Percentiles rank a stretch among this genome's conserved stretches.
Evolutionary conservation across 2,797 vertebrate genomes (phyloP).

Genomic region (Coregonus ussuriensis): DNA sequence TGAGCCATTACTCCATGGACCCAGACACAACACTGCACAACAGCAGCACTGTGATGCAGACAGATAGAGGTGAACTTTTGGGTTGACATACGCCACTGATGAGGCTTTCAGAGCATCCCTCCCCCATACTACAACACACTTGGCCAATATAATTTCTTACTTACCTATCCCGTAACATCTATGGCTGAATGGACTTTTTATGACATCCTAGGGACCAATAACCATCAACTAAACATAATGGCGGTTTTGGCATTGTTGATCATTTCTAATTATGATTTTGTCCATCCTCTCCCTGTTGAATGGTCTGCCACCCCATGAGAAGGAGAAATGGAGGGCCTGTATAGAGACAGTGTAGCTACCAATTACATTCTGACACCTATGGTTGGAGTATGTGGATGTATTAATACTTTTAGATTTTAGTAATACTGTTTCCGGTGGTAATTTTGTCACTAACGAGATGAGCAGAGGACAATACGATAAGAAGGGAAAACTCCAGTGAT

Average conservation of each 20-base stretch:
- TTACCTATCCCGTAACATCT: conserved; percentile 13
- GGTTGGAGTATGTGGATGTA: conserved; percentile 20
- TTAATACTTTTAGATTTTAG: conserved; percentile 26
- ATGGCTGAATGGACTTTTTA: background rate
- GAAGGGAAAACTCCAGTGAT: conserved; percentile 6
- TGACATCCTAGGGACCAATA: conserved; percentile 32
- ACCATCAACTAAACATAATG: conserved; percentile 46
- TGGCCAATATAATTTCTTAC: too few species aligned
- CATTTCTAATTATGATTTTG: conserved; percentile 8
- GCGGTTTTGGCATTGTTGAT: conserved; percentile 37
- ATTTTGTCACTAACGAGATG: conserved; percentile 52
- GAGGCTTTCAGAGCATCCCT: conserved; percentile 33
- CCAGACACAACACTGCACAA: conserved; percentile 39
- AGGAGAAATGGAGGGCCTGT: conserved; percentile 18
- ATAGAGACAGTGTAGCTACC: conserved; percentile 48
- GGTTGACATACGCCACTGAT: conserved; percentile 50
- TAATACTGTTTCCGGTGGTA: conserved; percentile 40
- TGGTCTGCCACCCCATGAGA: background rate
- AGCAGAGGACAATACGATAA: conserved; percentile 29
- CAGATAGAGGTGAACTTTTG: conserved; percentile 66
- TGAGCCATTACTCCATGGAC: conserved; percentile 66
- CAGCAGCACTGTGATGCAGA: conserved; percentile 63
- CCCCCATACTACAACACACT: conserved; percentile 22
- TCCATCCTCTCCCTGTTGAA: background rate
- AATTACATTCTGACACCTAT: conserved; percentile 35